Evolutionary conservation across 2,888 invertebrate genomes (phyloP).

Genomic region (Panzeria rudis): DNA sequence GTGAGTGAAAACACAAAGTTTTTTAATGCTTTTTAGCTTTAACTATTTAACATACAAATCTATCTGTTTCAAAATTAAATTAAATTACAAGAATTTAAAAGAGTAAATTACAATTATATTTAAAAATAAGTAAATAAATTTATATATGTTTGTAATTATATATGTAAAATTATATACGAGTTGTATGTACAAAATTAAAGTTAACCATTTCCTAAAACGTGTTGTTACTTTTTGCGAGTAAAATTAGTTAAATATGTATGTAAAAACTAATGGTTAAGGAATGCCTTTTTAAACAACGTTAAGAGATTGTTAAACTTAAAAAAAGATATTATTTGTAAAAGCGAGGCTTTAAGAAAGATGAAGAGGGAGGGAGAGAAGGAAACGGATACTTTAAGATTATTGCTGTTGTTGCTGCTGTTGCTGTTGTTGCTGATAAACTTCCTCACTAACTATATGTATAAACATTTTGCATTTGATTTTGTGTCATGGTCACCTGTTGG

Average conservation of each 20-base stretch:
- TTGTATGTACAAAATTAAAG: conserved; percentile 38
- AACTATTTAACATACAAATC: conserved; percentile 52
- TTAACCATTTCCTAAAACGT: conserved; percentile 21
- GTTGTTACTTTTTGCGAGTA: conserved; percentile 34
- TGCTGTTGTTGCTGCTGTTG: conserved; percentile 76
- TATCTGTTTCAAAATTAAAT: conserved; percentile 48
- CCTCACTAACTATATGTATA: conserved; percentile 81
- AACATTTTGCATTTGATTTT: conserved; percentile 77
- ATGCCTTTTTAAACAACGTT: conserved; percentile 31
- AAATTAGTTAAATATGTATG: conserved; percentile 18
- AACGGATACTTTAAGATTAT: conserved; percentile 20
- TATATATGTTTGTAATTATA: conserved; percentile 2
- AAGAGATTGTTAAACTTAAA: conserved; percentile 19
- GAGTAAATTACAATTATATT: conserved; percentile 3
- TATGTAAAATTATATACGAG: conserved; percentile 11
- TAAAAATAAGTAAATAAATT: conserved; percentile 20
- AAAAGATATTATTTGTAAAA: conserved; percentile 1
- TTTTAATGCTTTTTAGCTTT: conserved; percentile 10
- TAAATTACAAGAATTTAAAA: conserved; percentile 5
- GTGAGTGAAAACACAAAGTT: no score
- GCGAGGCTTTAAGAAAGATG: conserved; percentile 2
- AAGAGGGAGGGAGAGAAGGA: background rate
- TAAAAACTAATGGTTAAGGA: conserved; percentile 14
- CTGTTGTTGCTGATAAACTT: conserved; percentile 78
- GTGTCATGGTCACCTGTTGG: conserved; percentile 57